Evolutionary conservation across 2,797 vertebrate species (phyloP).

Genomic region (Echeneis naucrates): DNA sequence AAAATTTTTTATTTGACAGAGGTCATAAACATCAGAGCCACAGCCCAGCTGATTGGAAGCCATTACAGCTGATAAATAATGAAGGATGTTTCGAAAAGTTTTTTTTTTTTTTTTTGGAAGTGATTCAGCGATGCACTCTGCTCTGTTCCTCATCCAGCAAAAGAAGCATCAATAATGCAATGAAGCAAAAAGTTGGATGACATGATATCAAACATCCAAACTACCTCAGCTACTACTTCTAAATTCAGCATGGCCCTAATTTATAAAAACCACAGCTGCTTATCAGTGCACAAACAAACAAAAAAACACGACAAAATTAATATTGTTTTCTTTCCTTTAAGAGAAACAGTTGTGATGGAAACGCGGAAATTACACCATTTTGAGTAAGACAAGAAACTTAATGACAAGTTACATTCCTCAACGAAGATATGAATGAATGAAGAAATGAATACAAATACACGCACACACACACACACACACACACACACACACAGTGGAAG

Average conservation of each 20-base stretch:
- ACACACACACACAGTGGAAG: slow-evolving; percentile 4
- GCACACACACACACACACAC: neutral
- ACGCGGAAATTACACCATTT: neutral
- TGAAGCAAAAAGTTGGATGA: neutral
- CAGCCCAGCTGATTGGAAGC: neutral
- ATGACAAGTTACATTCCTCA: slow-evolving; percentile 6
- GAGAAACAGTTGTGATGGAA: neutral
- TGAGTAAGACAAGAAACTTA: slow-evolving; percentile 12
- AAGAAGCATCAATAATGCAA: neutral
- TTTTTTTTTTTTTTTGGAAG: neutral
- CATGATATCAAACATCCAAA: neutral
- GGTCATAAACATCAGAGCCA: neutral
- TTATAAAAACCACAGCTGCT: neutral
- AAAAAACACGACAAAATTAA: neutral
- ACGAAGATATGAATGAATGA: slow-evolving; percentile 27
- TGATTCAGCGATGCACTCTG: neutral
- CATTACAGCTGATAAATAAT: neutral
- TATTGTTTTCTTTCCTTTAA: neutral
- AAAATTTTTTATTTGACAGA: no score
- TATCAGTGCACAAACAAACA: neutral
- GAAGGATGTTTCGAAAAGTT: neutral
- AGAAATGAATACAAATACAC: slow-evolving; percentile 18
- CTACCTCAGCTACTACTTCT: neutral
- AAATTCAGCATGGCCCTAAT: neutral
- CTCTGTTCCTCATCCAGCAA: neutral